phyloP scores from a whole-genome alignment of 2,888 invertebrate genomes.

The Onthophagus sagittarius region DNA sequence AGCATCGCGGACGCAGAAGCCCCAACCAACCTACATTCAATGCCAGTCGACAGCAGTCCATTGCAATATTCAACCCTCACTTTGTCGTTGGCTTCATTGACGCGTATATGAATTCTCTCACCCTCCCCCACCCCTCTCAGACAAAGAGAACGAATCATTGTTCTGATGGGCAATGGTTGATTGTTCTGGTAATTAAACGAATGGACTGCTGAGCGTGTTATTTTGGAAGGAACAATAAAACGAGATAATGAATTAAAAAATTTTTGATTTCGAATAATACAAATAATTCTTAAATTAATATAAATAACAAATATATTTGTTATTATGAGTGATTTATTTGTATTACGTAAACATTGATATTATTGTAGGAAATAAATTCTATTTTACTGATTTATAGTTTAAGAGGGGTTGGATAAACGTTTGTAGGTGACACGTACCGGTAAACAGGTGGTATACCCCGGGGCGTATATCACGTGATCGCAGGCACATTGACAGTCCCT shows the following conservation, averaged over 20 bases:
- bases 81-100: background rate
- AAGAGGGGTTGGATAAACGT: background rate
- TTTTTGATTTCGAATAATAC: too few species aligned
- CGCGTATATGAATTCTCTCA: background rate
- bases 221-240: background rate
- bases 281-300: too few species aligned
- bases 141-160: background rate
- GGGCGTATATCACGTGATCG: constrained; percentile 47
- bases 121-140: background rate
- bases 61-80: background rate
- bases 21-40: background rate
- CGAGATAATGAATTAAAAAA: too few species aligned
- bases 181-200: background rate
- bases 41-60: background rate
- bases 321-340: too few species aligned
- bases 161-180: background rate
- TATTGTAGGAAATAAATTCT: background rate
- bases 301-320: too few species aligned
- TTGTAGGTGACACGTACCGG: constrained; percentile 38
- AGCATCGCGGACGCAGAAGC: background rate
- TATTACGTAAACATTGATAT: background rate
- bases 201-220: background rate
- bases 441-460: constrained; percentile 45
- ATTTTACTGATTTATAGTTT: background rate
- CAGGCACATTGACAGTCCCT: constrained; percentile 46